A percentile compares a stretch with the other conserved stretches of the same genome.
Conservation (phyloP, 92 coral and sea anemone species). For the Epizoanthus scotinus region DNA sequence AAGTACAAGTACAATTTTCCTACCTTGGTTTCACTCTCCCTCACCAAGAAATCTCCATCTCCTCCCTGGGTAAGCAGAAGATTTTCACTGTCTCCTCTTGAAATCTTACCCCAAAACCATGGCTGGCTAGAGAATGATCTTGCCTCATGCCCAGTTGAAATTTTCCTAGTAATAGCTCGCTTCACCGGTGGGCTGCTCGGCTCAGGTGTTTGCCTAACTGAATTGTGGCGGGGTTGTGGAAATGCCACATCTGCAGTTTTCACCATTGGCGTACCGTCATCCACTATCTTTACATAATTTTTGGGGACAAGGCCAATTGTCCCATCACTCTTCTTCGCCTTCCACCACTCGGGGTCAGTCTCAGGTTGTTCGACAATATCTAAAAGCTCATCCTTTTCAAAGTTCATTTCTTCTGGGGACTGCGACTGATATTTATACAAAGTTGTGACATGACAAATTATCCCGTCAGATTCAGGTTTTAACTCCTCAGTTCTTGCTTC, state of each 20-base stretch:
- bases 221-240: constrained; percentile 20
- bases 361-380: constrained; percentile 89
- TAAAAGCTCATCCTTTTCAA: constrained; percentile 82
- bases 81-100: constrained; percentile 80
- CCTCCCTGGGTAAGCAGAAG: constrained; percentile 64
- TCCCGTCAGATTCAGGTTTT: constrained; percentile 44
- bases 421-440: constrained; percentile 83
- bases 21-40: constrained; percentile 99
- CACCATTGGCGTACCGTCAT: constrained; percentile 49
- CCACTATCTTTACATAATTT: constrained; percentile 83
- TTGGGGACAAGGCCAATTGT: constrained; percentile 88
- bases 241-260: constrained; percentile 30
- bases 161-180: constrained; percentile 46
- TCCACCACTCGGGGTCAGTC: constrained; percentile 99
- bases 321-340: constrained; percentile 87
- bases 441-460: constrained; percentile 73
- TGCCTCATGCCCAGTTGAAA: constrained; percentile 14
- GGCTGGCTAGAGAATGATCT: constrained; percentile 62
- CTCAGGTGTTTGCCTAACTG: neutral
- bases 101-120: constrained; percentile 96
- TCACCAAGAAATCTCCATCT: constrained; percentile 88
- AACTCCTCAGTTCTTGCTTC: constrained; percentile 42
- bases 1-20: neutral
- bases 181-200: constrained; percentile 25
- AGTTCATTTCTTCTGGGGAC: constrained; percentile 81